These are phyloP conservation scores for Gila robusta DNA, from an alignment of 2,797 vertebrate genomes.

Conservation along the genomic window DNA sequence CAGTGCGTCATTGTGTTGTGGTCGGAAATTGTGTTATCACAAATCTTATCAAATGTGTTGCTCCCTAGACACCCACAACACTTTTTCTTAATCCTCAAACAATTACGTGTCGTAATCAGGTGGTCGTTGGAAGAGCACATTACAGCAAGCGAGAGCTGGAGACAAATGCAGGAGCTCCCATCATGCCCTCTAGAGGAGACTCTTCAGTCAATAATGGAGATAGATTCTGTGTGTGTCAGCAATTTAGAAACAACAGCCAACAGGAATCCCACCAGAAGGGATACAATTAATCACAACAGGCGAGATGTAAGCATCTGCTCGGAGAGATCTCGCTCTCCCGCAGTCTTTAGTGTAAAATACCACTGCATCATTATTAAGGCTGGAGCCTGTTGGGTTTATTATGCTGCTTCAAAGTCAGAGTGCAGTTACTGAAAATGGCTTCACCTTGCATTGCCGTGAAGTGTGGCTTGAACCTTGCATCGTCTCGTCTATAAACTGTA, in stretches of 20 bases:
- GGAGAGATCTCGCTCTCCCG: constrained; percentile 15
- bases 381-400: constrained; percentile 39
- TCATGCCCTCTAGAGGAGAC: constrained; percentile 47
- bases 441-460: constrained; percentile 16
- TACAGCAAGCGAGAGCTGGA: constrained; percentile 11
- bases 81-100: constrained; percentile 41
- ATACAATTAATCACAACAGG: constrained; percentile 61
- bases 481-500: constrained; percentile 25
- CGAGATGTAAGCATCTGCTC: constrained; percentile 32
- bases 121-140: constrained; percentile 29
- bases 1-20: neutral
- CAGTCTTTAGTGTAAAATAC: constrained; percentile 9
- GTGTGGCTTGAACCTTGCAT: constrained; percentile 19
- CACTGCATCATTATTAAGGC: constrained; percentile 45
- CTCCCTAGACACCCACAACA: constrained; percentile 37
- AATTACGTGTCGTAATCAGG: constrained; percentile 41
- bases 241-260: constrained; percentile 57
- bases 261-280: constrained; percentile 56
- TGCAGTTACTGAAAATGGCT: constrained; percentile 21
- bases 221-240: constrained; percentile 58
- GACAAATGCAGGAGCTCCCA: constrained; percentile 40
- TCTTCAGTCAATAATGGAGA: constrained; percentile 55
- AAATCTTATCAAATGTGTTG: constrained; percentile 31
- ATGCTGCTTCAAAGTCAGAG: constrained; percentile 19
- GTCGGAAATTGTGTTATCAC: constrained; percentile 7